Evolutionary conservation across 2,113 vertebrate species (phyloP).

Genomic region (Lathamus discolor): DNA sequence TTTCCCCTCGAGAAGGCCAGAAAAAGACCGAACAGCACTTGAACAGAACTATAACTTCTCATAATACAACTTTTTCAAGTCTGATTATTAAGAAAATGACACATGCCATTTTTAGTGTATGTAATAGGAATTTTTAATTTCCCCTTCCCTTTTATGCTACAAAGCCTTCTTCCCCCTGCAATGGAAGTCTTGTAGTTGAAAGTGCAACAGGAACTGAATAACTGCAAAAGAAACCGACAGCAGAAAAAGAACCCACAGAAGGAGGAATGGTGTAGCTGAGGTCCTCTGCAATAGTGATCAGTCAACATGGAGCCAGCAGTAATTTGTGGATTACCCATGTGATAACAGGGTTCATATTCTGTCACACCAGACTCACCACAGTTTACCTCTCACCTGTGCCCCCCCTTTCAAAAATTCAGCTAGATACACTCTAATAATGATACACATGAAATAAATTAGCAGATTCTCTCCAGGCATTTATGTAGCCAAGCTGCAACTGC

Average conservation of each 20-base stretch:
- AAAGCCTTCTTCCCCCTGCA: neutral
- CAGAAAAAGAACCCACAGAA: neutral
- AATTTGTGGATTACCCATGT: neutral
- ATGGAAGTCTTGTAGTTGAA: neutral
- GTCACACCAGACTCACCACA: neutral
- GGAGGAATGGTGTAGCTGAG: neutral
- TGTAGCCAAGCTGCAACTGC: neutral
- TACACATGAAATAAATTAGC: neutral
- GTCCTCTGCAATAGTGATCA: neutral
- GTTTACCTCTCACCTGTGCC: neutral
- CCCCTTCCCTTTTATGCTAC: neutral
- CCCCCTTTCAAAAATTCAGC: neutral
- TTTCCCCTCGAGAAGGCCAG: neutral
- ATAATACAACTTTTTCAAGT: neutral
- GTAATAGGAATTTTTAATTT: neutral
- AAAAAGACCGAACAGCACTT: neutral
- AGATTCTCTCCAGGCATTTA: neutral
- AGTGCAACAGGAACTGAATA: neutral
- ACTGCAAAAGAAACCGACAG: neutral
- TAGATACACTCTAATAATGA: neutral
- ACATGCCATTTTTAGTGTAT: neutral
- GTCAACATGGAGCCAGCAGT: neutral
- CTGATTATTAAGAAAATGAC: neutral
- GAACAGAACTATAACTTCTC: neutral
- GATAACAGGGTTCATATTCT: neutral